A percentile compares a stretch with the other conserved stretches of the same genome.
These are phyloP conservation scores for Drosophila yooni DNA, from an alignment of 2,888 invertebrate species.

Conservation along the genomic window DNA sequence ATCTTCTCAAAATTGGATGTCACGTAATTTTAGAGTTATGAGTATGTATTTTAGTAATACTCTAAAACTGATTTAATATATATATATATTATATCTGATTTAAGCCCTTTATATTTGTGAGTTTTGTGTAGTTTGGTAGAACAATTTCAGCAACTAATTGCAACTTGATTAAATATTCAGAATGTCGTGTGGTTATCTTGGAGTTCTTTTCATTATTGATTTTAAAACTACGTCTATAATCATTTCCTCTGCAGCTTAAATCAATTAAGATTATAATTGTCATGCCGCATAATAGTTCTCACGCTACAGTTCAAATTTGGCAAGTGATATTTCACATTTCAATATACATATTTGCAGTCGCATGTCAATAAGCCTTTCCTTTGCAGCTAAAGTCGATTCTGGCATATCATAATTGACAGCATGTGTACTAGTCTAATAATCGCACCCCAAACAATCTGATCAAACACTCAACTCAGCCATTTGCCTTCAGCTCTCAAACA, in stretches of 20 bases:
- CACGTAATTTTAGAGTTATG: not conserved
- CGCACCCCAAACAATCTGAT: constrained; percentile 17
- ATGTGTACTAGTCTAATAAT: constrained; percentile 14
- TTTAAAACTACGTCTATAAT: constrained; percentile 2
- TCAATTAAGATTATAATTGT: not conserved
- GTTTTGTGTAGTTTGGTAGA: not conserved
- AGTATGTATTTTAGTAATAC: not conserved
- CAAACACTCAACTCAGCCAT: constrained; percentile 15
- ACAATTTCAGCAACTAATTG: too few relatives aligned
- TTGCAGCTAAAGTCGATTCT: constrained; percentile 18
- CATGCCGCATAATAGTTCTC: not conserved
- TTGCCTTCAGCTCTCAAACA: constrained; percentile 21
- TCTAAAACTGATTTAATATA: too few relatives aligned
- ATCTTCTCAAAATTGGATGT: not conserved
- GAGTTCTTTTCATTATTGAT: not conserved
- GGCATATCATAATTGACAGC: constrained; percentile 1
- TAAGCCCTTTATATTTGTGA: not conserved
- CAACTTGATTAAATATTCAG: not conserved
- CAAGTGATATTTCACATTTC: not conserved
- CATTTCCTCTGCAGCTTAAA: constrained; percentile 31
- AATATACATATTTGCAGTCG: not conserved
- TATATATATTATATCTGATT: not conserved
- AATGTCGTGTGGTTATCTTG: not conserved
- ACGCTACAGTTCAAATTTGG: not conserved
- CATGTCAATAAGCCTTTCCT: constrained; percentile 38